phyloP scores from a whole-genome alignment of 2,113 vertebrate genomes.

The Guaruba guarouba region DNA sequence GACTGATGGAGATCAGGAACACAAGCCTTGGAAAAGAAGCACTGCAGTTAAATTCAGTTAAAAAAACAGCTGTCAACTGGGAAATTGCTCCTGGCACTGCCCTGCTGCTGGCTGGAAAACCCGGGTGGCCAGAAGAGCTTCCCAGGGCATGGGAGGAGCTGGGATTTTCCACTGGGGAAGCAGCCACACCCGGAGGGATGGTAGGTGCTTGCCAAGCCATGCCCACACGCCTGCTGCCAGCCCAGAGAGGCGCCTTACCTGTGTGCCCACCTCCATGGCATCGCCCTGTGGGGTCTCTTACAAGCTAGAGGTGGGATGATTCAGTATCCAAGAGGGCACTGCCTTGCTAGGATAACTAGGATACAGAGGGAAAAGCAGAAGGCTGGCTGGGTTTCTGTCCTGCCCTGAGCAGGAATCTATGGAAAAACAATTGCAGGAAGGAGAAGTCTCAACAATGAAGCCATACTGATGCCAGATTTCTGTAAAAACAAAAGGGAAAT shows the following conservation, averaged over 20 bases:
- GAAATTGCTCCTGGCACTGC: neutral
- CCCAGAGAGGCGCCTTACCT: neutral
- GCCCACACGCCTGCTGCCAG: accelerated
- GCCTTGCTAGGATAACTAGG: neutral
- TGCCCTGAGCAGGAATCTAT: neutral
- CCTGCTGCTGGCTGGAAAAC: neutral
- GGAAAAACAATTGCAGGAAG: constrained; percentile 63
- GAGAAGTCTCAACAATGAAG: neutral
- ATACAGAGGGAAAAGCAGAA: neutral
- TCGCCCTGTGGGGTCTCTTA: neutral
- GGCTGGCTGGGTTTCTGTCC: neutral
- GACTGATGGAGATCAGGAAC: neutral
- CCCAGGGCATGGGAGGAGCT: neutral
- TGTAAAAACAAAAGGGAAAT: neutral
- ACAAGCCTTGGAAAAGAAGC: neutral
- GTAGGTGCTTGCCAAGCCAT: accelerated
- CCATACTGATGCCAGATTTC: neutral
- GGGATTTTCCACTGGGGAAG: constrained; percentile 3
- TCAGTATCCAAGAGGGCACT: accelerated
- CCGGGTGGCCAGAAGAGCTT: neutral
- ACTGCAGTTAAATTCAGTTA: neutral
- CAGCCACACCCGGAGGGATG: neutral
- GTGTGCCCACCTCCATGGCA: neutral
- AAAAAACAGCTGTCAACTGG: neutral
- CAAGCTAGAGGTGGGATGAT: neutral